Base-by-base conservation (phyloP, 2,888 invertebrate genomes). In the Tribolium freemani region DNA sequence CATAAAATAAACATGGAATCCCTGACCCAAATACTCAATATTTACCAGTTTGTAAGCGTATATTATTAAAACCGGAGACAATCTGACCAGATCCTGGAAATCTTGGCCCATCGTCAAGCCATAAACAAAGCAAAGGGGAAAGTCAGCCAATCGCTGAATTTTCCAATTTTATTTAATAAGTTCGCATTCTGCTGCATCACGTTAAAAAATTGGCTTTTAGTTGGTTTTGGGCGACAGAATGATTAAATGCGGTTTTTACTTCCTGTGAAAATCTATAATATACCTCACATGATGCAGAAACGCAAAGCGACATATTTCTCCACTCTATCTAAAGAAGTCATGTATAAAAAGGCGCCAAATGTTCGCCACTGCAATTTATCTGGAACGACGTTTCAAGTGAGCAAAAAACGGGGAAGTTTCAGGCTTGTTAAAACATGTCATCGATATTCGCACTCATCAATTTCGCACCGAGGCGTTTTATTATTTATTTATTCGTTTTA, bases 31-130 rank as follows among this genome's bases (percentile, higher is more conserved):
- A 71, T 70, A 51, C 58, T 31, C 51, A 66, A 70, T 61, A 64
- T 71, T 64, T 44, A 57, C 57, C 70, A 69, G 61, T 69, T 63
- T 63, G 63, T 60, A 54, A 70, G 51, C 46, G 70, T 64, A 61
- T 57, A 71, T 71, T 71, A 66, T 71, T 66, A 71, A 66, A 71
- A 66, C n/a, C 64, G 69, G 64, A 69, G 69, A 64, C 69, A 69
- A 72, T 72, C 58, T 64, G 72, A 63, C 64, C 51, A 69, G 51
- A 68, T 68, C 58, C 57, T 56, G 66, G 9, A 64, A 70, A 56
- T 70, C 70, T 64, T 71, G 71, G 71, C 64, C 53, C 53, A 64
- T 64, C 46, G 9, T 64, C 69, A 57, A 69, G 51, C 66, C 30
- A 72, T 72, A 72, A 72, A 68, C 68, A 72, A 72, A 66, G 45